Base-by-base conservation (phyloP, 37 sponge, comb jelly and placozoan genomes). In the Chondrosia reniformis region DNA sequence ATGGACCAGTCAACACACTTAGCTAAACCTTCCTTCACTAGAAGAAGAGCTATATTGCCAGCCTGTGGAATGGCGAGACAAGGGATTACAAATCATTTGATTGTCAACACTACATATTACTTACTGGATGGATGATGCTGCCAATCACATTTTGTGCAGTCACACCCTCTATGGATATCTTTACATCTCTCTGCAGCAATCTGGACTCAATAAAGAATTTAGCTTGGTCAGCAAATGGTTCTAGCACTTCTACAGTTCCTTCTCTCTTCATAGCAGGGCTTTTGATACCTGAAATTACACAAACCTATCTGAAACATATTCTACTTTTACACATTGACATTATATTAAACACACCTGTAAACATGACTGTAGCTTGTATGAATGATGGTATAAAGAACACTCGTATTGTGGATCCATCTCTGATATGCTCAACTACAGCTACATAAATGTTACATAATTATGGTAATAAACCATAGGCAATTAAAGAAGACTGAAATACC, bases 1-100 rank as follows among this genome's bases (percentile, higher is more conserved):
- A 97, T 97, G 40, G 92, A 89, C 99, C 99, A 99, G 66, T 99
- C 97, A 22, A 99, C 94, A 84, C 97, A 93, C 10, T 88, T 81
- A 58, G 94, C 99, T 80, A 85, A 88, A 1, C 99, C 99, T 80
- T 96, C 94, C 52, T 69, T 81, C 54, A 99, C 46, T 69, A 99
- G 78, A 4, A 86, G 74, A 82, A 93, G 92, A 22, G 99, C 89
- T 37, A 99, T 99, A 88, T 89, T 96, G 10, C 96, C 96, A 56
- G 64, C 77, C 92, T 89, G 43, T 13, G 56, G 21, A 31, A 83
- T 8, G 30, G 30, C 12, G 65, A 63, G 28, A 17, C 19, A 63
- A n/a, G 65, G 12, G 32, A 63, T 63, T 10, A 21, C 21, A 13
- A 9, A 33, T 2, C 45, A 74, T 21, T 6, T 7, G 33, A 22